Percentiles rank a stretch among this genome's conserved stretches.
Evolutionary conservation across 2,888 invertebrate species (phyloP).

Genomic region (Glyphotaelius pellucidus): DNA sequence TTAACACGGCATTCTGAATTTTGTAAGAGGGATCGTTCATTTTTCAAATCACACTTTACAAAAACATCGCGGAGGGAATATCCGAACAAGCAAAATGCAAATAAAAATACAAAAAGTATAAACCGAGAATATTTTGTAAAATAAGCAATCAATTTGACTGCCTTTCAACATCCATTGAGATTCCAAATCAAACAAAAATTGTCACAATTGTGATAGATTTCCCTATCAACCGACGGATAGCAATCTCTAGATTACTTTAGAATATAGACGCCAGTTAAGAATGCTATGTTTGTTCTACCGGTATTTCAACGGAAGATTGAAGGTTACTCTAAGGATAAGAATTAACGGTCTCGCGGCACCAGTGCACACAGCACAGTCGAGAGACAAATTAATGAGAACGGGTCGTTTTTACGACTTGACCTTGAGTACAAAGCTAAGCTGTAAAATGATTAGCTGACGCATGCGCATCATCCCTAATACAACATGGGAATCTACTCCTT

Average conservation of each 20-base stretch:
- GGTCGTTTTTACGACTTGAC: neutral
- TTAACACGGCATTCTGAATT: slow-evolving; percentile 55
- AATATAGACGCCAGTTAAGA: neutral
- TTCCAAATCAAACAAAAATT: slow-evolving; percentile 6
- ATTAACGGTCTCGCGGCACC: too few relatives aligned
- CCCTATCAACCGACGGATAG: neutral
- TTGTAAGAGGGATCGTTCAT: slow-evolving; percentile 50
- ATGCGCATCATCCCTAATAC: neutral
- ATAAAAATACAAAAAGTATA: slow-evolving; percentile 23
- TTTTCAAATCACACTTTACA: slow-evolving; percentile 56
- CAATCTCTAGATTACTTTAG: too few relatives aligned
- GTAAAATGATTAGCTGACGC: neutral
- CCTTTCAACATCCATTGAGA: neutral
- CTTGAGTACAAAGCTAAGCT: neutral
- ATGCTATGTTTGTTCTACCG: neutral
- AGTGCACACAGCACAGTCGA: neutral
- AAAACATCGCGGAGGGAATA: slow-evolving; percentile 34
- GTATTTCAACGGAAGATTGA: neutral
- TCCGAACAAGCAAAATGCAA: neutral
- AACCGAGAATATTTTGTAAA: neutral
- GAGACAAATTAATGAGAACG: neutral
- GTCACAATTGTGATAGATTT: neutral
- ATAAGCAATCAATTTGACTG: neutral
- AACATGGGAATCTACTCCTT: neutral
- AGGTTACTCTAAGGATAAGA: neutral